Evolutionary conservation across 2,797 vertebrate genomes (phyloP).

Genomic region (Phylloscopus collybita): DNA sequence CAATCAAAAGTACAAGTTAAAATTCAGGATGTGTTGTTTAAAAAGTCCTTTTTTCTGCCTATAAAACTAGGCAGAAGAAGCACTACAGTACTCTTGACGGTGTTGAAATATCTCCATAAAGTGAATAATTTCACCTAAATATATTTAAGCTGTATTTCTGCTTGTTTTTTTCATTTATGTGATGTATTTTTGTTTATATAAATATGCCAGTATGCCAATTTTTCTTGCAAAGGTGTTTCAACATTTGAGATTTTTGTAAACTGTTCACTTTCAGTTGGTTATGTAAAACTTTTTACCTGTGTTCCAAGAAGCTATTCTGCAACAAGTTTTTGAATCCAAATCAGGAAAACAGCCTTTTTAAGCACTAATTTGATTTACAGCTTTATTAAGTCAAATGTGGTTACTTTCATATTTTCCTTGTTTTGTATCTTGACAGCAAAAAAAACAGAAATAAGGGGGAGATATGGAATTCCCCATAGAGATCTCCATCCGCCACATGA

Average conservation of each 20-base stretch:
- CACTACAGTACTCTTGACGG: not conserved
- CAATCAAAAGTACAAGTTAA: not conserved
- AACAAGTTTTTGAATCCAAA: not conserved
- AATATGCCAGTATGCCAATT: not conserved
- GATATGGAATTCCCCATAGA: not conserved
- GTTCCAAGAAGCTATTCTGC: not conserved
- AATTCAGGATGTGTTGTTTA: not conserved
- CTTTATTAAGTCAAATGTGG: not conserved
- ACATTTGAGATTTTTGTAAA: not conserved
- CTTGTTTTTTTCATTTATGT: not conserved
- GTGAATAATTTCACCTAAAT: not conserved
- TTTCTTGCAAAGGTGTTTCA: not conserved
- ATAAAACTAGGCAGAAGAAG: not conserved
- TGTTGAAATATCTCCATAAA: not conserved
- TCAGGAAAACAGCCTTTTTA: not conserved
- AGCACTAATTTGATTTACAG: not conserved
- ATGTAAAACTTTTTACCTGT: not conserved
- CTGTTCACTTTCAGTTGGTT: not conserved
- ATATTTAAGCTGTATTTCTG: not conserved
- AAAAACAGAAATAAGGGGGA: accelerated
- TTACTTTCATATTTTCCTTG: not conserved
- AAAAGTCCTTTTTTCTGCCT: not conserved
- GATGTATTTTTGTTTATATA: not conserved
- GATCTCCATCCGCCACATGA: not conserved
- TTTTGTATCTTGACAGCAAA: not conserved